phyloP scores from a whole-genome alignment of 1,140 invertebrate genomes.

The Formica exsecta region DNA sequence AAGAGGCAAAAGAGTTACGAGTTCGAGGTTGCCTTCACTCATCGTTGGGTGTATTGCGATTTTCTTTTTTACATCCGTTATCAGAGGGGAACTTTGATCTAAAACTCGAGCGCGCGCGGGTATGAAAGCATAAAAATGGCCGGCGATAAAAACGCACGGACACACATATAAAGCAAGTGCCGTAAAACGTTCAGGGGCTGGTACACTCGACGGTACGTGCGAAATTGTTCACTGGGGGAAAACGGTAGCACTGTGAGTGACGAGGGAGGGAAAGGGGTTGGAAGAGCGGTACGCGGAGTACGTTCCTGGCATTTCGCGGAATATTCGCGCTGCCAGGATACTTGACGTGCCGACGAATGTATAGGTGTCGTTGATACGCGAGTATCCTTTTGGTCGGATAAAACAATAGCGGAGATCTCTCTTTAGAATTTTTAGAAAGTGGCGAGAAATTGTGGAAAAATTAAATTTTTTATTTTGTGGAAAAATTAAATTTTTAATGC shows the following conservation, averaged over 20 bases:
- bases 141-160: constrained; percentile 57
- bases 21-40: constrained; percentile 11
- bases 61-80: constrained; percentile 38
- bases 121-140: constrained; percentile 62
- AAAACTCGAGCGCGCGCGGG: constrained; percentile 22
- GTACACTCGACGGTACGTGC: constrained; percentile 62
- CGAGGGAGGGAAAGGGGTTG: constrained; percentile 3
- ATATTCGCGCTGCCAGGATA: constrained; percentile 57
- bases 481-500: not conserved
- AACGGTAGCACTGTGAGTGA: constrained; percentile 44
- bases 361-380: constrained; percentile 55
- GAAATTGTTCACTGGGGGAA: constrained; percentile 62
- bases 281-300: constrained; percentile 46
- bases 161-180: constrained; percentile 59
- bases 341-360: constrained; percentile 51
- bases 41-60: not conserved
- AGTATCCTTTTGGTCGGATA: constrained; percentile 35
- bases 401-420: not conserved
- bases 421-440: not conserved
- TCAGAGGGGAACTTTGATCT: constrained; percentile 57
- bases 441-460: not conserved
- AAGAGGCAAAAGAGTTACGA: not conserved
- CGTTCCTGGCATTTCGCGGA: constrained; percentile 59
- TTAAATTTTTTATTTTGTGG: not conserved
- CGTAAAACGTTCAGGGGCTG: constrained; percentile 61